Percentiles rank a stretch among this genome's conserved stretches.
Conservation (phyloP, 2,113 vertebrate species). For the Apodemus sylvaticus region DNA sequence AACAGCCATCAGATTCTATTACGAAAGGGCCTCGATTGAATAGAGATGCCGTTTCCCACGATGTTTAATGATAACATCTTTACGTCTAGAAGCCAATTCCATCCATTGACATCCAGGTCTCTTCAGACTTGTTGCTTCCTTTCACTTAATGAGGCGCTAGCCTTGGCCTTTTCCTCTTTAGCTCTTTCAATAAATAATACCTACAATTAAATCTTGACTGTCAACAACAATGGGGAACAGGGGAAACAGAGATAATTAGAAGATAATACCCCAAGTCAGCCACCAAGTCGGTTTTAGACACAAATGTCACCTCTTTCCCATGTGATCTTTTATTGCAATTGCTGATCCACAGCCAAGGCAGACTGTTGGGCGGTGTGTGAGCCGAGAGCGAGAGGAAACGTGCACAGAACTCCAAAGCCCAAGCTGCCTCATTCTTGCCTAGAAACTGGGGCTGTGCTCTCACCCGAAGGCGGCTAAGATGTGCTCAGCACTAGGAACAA, state of each 20-base stretch:
- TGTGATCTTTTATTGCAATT: slow-evolving; percentile 36
- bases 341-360: background rate
- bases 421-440: background rate
- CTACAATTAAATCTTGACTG: background rate
- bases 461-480: background rate
- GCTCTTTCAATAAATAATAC: slow-evolving; percentile 68
- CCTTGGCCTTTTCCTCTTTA: slow-evolving; percentile 67
- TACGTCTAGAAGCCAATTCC: background rate
- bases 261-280: slow-evolving; percentile 27
- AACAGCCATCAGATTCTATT: background rate
- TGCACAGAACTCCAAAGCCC: background rate
- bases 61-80: slow-evolving; percentile 50
- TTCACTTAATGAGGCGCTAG: slow-evolving; percentile 15
- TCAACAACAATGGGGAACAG: slow-evolving; percentile 9
- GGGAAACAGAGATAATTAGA: slow-evolving; percentile 57
- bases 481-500: background rate
- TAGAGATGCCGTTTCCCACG: slow-evolving; percentile 28
- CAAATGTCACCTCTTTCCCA: slow-evolving; percentile 50
- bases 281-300: background rate
- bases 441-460: background rate
- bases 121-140: slow-evolving; percentile 63
- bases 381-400: background rate
- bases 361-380: background rate
- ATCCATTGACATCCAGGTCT: slow-evolving; percentile 39
- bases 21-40: background rate